Percentiles rank a stretch among this genome's conserved stretches.
Evolutionary conservation across 2,888 invertebrate species (phyloP).

Genomic region (Clepsis dumicolana): DNA sequence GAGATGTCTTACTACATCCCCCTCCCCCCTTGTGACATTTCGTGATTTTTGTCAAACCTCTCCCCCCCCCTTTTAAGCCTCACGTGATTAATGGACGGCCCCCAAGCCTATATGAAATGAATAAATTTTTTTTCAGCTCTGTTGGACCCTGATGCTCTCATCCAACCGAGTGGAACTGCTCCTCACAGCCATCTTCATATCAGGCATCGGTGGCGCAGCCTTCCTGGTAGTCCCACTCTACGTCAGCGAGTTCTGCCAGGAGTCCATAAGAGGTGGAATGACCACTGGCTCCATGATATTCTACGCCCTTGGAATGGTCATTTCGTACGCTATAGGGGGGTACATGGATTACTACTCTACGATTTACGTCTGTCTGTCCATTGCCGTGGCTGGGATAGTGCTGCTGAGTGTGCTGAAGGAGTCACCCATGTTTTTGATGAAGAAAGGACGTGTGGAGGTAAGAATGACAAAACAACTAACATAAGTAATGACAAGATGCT

Average conservation of each 20-base stretch:
- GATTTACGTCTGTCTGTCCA: conserved; percentile 59
- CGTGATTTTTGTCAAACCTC: too few relatives aligned
- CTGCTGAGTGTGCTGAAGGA: conserved; percentile 61
- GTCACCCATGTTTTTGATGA: conserved; percentile 67
- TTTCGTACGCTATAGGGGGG: conserved; percentile 69
- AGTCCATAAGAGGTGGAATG: conserved; percentile 70
- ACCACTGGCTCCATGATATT: conserved; percentile 64
- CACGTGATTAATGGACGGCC: too few relatives aligned
- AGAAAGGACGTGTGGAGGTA: conserved; percentile 64
- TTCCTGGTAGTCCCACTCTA: conserved; percentile 64
- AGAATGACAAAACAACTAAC: not conserved
- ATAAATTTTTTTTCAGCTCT: conserved; percentile 54
- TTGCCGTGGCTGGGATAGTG: conserved; percentile 54
- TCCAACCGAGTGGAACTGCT: conserved; percentile 62
- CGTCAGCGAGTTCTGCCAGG: conserved; percentile 69
- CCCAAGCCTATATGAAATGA: too few relatives aligned
- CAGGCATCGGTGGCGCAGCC: conserved; percentile 61
- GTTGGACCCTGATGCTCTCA: conserved; percentile 62
- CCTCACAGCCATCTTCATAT: conserved; percentile 63
- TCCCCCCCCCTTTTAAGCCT: too few relatives aligned
- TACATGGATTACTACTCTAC: conserved; percentile 60
- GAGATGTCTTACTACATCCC: too few relatives aligned
- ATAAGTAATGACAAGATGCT: not conserved
- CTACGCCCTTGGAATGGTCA: conserved; percentile 65
- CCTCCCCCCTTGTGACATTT: too few relatives aligned